These are phyloP conservation scores for Epinephelus awoara DNA, from an alignment of 2,797 vertebrate species.

Conservation along the genomic window DNA sequence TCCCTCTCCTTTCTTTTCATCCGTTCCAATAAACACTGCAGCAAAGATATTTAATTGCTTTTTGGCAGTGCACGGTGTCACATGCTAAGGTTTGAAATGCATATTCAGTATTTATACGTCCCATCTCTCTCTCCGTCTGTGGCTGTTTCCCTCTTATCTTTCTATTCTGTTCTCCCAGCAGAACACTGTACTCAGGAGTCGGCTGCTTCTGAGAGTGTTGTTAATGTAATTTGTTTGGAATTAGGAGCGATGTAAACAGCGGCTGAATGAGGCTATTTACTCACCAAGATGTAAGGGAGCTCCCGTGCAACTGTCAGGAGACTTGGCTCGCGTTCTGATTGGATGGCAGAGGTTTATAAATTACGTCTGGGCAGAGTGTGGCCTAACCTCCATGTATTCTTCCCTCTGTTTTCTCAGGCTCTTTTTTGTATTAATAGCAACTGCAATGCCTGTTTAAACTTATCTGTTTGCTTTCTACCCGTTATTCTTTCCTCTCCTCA, in stretches of 20 bases:
- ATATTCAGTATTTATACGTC: constrained; percentile 54
- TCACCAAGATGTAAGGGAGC: constrained; percentile 49
- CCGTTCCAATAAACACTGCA: constrained; percentile 52
- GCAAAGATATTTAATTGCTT: constrained; percentile 69
- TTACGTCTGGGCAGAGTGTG: background rate
- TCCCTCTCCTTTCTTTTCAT: constrained; percentile 40
- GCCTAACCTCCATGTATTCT: background rate
- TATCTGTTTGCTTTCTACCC: background rate
- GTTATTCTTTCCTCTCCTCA: background rate
- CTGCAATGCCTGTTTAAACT: background rate
- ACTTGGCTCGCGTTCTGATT: constrained; percentile 24
- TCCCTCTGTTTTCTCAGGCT: background rate
- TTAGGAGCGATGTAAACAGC: constrained; percentile 65
- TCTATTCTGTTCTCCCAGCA: constrained; percentile 30
- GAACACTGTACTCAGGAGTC: constrained; percentile 52
- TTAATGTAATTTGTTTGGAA: constrained; percentile 75
- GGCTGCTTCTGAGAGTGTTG: constrained; percentile 51
- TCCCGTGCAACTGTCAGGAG: constrained; percentile 20
- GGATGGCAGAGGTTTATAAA: constrained; percentile 23
- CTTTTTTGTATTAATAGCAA: background rate
- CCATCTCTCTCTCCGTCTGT: constrained; percentile 26
- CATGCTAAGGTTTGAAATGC: constrained; percentile 56
- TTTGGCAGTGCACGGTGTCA: constrained; percentile 66
- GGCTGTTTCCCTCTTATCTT: constrained; percentile 23
- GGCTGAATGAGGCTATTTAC: constrained; percentile 57